phyloP scores from a whole-genome alignment of 2,797 vertebrate species.

The Dipus sagitta region DNA sequence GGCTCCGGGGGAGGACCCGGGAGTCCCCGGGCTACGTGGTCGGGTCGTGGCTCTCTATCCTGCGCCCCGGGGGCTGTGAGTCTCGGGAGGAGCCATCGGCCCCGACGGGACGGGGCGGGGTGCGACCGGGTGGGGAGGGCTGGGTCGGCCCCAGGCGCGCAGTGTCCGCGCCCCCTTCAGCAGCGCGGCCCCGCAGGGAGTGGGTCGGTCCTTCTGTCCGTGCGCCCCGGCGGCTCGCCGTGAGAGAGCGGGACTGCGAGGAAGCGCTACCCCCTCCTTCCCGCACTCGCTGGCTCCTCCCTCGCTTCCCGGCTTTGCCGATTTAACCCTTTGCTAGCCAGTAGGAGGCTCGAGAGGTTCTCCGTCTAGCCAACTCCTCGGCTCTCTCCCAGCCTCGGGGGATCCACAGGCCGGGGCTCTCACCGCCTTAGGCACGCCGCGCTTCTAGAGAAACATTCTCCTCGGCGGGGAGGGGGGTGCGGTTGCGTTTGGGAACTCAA shows the following conservation, averaged over 20 bases:
- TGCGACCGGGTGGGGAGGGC: slow-evolving; percentile 35
- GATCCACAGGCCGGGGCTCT: not conserved
- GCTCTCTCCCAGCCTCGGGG: not conserved
- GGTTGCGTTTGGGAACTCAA: not conserved
- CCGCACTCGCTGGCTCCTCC: slow-evolving; percentile 82
- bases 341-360: slow-evolving; percentile 56
- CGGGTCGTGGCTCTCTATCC: slow-evolving; percentile 71
- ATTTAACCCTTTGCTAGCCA: slow-evolving; percentile 78
- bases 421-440: not conserved
- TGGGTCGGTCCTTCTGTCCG: slow-evolving; percentile 50
- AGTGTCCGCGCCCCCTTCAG: slow-evolving; percentile 26
- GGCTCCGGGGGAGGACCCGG: slow-evolving; percentile 65
- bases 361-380: not conserved
- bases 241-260: slow-evolving; percentile 78
- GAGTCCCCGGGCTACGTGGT: slow-evolving; percentile 60
- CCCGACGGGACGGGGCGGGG: slow-evolving; percentile 80
- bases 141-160: slow-evolving; percentile 55
- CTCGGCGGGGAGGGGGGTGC: not conserved
- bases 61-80: slow-evolving; percentile 76
- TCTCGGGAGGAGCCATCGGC: slow-evolving; percentile 80
- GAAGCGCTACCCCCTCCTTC: slow-evolving; percentile 69
- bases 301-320: slow-evolving; percentile 62
- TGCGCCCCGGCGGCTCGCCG: slow-evolving; percentile 72
- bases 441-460: slow-evolving; percentile 39
- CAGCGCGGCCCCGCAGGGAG: slow-evolving; percentile 17